Percentiles rank a stretch among this genome's conserved stretches.
Evolutionary conservation across 1,140 invertebrate genomes (phyloP).

Genomic region (Aphaenogaster floridana): DNA sequence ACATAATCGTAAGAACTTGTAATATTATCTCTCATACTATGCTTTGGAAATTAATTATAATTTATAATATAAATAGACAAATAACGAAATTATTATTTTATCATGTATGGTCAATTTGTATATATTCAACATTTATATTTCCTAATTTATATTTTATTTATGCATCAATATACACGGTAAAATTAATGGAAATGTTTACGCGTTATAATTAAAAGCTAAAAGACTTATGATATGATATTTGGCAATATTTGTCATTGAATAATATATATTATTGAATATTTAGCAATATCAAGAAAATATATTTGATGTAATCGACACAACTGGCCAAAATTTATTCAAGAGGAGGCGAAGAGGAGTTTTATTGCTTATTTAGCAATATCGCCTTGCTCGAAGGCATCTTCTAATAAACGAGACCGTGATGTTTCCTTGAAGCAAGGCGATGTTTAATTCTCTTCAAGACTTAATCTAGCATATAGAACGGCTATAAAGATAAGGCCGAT

Average conservation of each 20-base stretch:
- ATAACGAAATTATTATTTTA: neutral
- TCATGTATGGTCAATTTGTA: neutral
- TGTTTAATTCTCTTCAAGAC: slow-evolving; percentile 34
- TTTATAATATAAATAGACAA: neutral
- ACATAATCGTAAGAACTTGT: neutral
- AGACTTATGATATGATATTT: neutral
- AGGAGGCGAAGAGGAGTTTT: no score
- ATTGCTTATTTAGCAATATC: neutral
- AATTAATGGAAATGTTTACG: slow-evolving; percentile 8
- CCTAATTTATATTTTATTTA: neutral
- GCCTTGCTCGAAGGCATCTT: neutral
- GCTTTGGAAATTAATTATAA: slow-evolving; percentile 17
- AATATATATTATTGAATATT: neutral
- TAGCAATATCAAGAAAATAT: neutral
- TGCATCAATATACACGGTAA: neutral
- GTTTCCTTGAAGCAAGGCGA: neutral
- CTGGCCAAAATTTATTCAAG: no score
- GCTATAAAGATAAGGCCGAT: slow-evolving; percentile 40
- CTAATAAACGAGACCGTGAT: slow-evolving; percentile 14
- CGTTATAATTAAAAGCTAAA: neutral
- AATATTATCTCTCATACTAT: neutral
- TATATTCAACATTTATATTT: neutral
- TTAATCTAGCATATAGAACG: slow-evolving; percentile 7
- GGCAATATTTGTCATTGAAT: neutral
- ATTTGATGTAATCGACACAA: no score